These are phyloP conservation scores for Fragum sueziense DNA, from an alignment of 2,888 invertebrate species.

Conservation along the genomic window DNA sequence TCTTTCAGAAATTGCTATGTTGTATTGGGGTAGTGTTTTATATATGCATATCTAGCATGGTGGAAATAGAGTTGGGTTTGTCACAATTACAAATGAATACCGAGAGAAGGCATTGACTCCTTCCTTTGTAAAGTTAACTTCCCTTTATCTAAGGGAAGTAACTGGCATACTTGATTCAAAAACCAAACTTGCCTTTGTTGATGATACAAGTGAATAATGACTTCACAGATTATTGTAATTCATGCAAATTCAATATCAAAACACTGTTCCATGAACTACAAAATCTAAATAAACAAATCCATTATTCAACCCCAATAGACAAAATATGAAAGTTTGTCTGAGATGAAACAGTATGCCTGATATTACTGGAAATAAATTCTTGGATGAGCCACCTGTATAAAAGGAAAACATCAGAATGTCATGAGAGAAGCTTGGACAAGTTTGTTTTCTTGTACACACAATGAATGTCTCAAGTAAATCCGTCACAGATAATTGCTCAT, in stretches of 20 bases:
- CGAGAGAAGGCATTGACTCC: neutral
- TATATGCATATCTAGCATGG: no score
- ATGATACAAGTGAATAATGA: neutral
- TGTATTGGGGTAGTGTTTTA: neutral
- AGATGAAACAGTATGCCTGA: neutral
- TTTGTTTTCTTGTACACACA: no score
- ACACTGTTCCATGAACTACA: neutral
- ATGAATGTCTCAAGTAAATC: no score
- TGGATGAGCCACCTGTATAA: neutral
- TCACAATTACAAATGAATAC: neutral
- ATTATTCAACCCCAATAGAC: neutral
- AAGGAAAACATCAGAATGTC: no score
- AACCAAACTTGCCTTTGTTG: slow-evolving; percentile 3
- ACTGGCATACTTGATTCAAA: slow-evolving; percentile 9
- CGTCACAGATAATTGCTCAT: no score
- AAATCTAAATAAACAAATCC: neutral
- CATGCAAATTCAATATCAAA: neutral
- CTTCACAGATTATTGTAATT: neutral
- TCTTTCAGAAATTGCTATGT: neutral
- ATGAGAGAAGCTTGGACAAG: no score
- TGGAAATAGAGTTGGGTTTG: neutral
- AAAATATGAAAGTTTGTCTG: neutral
- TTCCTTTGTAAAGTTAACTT: neutral
- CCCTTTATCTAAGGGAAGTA: slow-evolving; percentile 20
- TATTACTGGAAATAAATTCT: neutral